Evolutionary conservation across 2,888 invertebrate species (phyloP).

Genomic region (Drosophila sordidapex): DNA sequence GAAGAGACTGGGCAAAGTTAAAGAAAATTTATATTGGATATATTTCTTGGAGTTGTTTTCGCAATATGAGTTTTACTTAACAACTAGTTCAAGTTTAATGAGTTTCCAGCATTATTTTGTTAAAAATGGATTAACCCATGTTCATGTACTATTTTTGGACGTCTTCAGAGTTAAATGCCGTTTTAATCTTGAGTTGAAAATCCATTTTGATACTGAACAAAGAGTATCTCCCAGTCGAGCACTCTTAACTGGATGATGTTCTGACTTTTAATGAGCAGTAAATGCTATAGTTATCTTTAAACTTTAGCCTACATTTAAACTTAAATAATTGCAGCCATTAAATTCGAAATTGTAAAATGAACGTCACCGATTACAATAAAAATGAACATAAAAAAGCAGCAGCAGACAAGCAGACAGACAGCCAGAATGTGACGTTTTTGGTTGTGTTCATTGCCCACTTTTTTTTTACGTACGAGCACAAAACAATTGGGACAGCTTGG

Average conservation of each 20-base stretch:
- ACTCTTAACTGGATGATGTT: neutral
- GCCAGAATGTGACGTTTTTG: neutral
- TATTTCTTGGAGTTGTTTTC: constrained; percentile 13
- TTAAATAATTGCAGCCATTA: constrained; percentile 47
- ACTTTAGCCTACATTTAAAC: constrained; percentile 13
- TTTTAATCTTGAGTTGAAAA: neutral
- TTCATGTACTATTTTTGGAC: neutral
- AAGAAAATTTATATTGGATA: neutral
- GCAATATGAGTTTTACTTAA: neutral
- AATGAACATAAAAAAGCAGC: constrained; percentile 5
- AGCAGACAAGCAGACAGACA: constrained; percentile 26
- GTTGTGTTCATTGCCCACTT: neutral
- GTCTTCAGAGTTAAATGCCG: neutral
- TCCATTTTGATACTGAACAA: neutral
- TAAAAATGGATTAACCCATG: neutral
- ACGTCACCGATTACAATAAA: constrained; percentile 34
- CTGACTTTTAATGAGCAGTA: neutral
- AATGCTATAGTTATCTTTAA: neutral
- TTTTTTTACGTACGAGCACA: constrained; percentile 4
- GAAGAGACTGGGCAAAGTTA: neutral
- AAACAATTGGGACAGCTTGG: neutral
- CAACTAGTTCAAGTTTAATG: neutral
- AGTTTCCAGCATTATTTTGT: neutral
- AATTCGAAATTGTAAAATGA: constrained; percentile 54
- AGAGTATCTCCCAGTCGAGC: neutral